Evolutionary conservation across 2,888 invertebrate genomes (phyloP).

Genomic region (Pardosa pseudoannulata): DNA sequence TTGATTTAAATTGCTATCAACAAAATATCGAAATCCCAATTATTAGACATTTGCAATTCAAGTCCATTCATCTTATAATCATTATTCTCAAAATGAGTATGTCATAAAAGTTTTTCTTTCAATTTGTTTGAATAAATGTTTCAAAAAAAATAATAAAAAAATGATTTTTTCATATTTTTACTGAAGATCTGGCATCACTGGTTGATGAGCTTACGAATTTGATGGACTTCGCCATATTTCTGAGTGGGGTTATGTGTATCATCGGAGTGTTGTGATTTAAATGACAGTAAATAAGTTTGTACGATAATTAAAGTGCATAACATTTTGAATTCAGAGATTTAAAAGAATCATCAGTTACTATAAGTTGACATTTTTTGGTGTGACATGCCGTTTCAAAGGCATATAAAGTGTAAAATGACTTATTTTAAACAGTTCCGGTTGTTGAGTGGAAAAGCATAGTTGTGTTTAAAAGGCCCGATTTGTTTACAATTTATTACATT

Average conservation of each 20-base stretch:
- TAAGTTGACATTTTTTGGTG: background rate
- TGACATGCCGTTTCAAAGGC: constrained; percentile 28
- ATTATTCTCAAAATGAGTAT: no score
- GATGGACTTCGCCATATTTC: constrained; percentile 71
- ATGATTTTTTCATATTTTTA: background rate
- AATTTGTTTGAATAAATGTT: no score
- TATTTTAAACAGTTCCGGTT: constrained; percentile 65
- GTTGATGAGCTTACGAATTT: constrained; percentile 60
- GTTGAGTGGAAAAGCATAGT: constrained; percentile 40
- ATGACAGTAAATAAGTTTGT: background rate
- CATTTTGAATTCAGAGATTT: no score
- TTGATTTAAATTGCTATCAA: no score
- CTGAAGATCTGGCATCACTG: constrained; percentile 29
- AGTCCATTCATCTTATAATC: no score
- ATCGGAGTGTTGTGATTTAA: background rate
- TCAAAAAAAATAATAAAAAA: no score
- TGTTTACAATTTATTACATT: constrained; percentile 53
- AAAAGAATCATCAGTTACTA: background rate
- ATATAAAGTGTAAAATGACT: constrained; percentile 9
- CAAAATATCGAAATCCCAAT: no score
- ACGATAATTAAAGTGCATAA: no score
- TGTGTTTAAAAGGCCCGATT: constrained; percentile 36
- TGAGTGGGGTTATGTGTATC: constrained; percentile 25
- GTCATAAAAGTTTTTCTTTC: no score
- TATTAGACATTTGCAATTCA: no score